Evolutionary conservation across 2,888 invertebrate genomes (phyloP).

Genomic region (Hypsopygia costalis): DNA sequence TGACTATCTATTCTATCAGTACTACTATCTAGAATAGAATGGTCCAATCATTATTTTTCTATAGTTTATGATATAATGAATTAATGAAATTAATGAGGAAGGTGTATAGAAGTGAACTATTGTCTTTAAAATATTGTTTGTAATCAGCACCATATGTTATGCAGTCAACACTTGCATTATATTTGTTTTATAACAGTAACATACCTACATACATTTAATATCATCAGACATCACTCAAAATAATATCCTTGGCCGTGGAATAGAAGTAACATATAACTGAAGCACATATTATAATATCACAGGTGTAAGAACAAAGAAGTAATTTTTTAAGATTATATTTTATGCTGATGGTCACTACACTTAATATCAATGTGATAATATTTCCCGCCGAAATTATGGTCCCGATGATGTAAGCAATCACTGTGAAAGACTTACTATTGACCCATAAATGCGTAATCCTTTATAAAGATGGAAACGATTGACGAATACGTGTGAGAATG

Average conservation of each 20-base stretch:
- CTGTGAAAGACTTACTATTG: conserved; percentile 58
- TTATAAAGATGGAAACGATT: conserved; percentile 17
- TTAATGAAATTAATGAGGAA: too few relatives aligned
- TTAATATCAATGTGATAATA: conserved; percentile 11
- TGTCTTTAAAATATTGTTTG: too few relatives aligned
- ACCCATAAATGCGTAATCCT: conserved; percentile 54
- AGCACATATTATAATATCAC: neutral
- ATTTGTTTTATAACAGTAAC: too few relatives aligned
- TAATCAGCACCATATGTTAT: too few relatives aligned
- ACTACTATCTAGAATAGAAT: too few relatives aligned
- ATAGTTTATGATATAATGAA: too few relatives aligned
- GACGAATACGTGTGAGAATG: neutral
- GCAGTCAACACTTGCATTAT: too few relatives aligned
- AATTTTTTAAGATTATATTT: conserved; percentile 10
- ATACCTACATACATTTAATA: neutral
- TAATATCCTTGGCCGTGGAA: neutral
- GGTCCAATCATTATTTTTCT: too few relatives aligned
- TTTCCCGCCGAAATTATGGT: conserved; percentile 70
- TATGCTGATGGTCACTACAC: conserved; percentile 18
- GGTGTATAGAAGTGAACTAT: too few relatives aligned
- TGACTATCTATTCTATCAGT: too few relatives aligned
- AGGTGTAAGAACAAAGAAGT: neutral
- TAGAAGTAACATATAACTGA: neutral
- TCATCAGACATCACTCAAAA: neutral
- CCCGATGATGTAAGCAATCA: conserved; percentile 66